Evolutionary conservation across 2,888 invertebrate species (phyloP), one percentile per base, ranked within the genome.

Genomic region (Sipha maydis): DNA sequence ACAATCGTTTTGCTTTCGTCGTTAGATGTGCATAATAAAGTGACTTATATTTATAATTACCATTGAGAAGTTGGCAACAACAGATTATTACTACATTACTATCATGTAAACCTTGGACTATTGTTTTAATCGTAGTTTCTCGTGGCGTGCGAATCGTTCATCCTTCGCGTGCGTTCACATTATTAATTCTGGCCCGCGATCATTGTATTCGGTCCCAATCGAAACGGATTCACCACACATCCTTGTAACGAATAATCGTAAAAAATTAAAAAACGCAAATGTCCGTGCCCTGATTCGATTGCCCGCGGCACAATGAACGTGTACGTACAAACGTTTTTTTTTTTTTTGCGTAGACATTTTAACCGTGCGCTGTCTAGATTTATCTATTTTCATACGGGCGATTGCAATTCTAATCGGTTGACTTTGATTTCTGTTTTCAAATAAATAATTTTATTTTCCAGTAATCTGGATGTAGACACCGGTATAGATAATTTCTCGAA

Each of bases 211-310:
- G 56, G 56, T 71, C 7, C 19, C 71, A 31, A 14, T 34, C 21
- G 19, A 17, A 34, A n/a, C 11, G 2, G 14, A 28, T 69, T 11
- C 19, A 14, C 28, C 17, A n/a, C 73, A 11, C 73, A 73, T 73
- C 73, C 73, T 73, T 73, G 73, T 73, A 73, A 73, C 34, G 17
- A 61, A 61, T 79, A 61, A 79, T 34, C 34, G 79, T 14, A 34
- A 79, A 21, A 79, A 79, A 79, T 61, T 34, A 14, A 31, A 34
- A 61, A 25, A 25, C 34, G 34, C 25, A 71, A 73, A 31, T 3
- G 34, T 9, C 73, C 19, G 34, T 34, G n/a, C 28, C 61, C 25
- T 61, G 5, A 1, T 61, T 61, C 61, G 25, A 69, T 69, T 69
- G 11, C 5, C 69, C 11, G 25, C 69, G 69, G 8, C 38, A 14